Conservation (phyloP, 2,113 vertebrate genomes). For the Hydropotes inermis region DNA sequence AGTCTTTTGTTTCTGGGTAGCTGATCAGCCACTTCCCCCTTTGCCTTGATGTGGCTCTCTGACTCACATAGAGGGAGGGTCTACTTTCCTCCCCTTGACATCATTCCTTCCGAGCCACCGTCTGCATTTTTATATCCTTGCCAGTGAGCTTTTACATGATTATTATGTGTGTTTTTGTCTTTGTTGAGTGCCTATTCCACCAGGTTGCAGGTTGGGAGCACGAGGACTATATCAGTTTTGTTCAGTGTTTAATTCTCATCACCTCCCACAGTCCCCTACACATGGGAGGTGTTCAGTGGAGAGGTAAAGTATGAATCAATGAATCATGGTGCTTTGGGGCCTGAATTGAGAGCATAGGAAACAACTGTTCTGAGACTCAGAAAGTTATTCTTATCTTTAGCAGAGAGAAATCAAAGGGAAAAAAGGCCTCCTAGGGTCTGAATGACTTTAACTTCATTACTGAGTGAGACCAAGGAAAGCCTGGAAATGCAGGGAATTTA, state of each 20-base stretch:
- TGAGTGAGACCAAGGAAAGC: background rate
- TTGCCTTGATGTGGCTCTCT: background rate
- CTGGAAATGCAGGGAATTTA: background rate
- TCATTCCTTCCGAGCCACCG: background rate
- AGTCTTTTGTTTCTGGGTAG: background rate
- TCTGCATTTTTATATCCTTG: background rate
- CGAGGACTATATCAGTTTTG: background rate
- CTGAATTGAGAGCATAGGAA: background rate
- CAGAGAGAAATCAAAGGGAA: background rate
- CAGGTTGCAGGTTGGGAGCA: background rate
- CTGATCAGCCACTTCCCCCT: background rate
- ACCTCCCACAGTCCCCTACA: background rate
- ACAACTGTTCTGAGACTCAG: background rate
- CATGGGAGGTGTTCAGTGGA: background rate
- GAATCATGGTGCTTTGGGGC: background rate
- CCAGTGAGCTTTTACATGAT: background rate
- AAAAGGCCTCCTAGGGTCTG: background rate
- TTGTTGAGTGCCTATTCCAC: background rate
- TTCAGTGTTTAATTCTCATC: background rate
- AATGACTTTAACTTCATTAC: background rate
- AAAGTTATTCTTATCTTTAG: constrained; percentile 13
- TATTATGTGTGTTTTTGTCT: background rate
- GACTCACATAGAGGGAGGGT: background rate
- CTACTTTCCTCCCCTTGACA: background rate
- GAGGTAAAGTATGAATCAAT: background rate